phyloP scores from a whole-genome alignment of 2,888 invertebrate species.

The Andricus curvator region DNA sequence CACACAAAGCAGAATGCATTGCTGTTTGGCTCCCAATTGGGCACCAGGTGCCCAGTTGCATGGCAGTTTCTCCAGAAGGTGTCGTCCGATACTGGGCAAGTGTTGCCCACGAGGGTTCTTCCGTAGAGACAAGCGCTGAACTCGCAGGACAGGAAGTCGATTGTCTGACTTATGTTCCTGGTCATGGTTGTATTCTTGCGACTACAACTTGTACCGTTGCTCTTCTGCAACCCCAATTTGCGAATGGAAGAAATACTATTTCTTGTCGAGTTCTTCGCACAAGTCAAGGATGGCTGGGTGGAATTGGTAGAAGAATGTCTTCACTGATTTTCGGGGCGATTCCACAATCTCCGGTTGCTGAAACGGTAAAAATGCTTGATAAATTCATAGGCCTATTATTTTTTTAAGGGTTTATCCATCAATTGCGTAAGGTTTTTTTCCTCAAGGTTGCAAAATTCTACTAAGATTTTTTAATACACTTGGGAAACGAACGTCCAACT shows the following conservation, averaged over 20 bases:
- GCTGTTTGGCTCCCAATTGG: constrained; percentile 84
- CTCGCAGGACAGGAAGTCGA: constrained; percentile 94
- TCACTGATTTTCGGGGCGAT: constrained; percentile 89
- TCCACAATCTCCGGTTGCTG: constrained; percentile 82
- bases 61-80: constrained; percentile 96
- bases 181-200: constrained; percentile 89
- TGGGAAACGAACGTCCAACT: too few relatives aligned
- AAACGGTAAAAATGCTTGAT: constrained; percentile 80
- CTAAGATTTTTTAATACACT: too few relatives aligned
- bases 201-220: constrained; percentile 95
- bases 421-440: too few relatives aligned
- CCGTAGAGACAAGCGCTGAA: constrained; percentile 91
- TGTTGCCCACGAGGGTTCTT: constrained; percentile 92
- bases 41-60: constrained; percentile 87
- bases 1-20: constrained; percentile 92
- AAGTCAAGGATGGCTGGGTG: constrained; percentile 91
- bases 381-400: constrained; percentile 4
- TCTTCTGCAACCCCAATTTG: constrained; percentile 82
- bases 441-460: too few relatives aligned
- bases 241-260: constrained; percentile 85
- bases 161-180: constrained; percentile 84
- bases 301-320: constrained; percentile 90
- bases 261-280: constrained; percentile 85
- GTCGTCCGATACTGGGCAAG: constrained; percentile 95
- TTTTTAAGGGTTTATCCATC: not conserved